Conservation (phyloP, 2,888 invertebrate species). For the Volucella inanis region DNA sequence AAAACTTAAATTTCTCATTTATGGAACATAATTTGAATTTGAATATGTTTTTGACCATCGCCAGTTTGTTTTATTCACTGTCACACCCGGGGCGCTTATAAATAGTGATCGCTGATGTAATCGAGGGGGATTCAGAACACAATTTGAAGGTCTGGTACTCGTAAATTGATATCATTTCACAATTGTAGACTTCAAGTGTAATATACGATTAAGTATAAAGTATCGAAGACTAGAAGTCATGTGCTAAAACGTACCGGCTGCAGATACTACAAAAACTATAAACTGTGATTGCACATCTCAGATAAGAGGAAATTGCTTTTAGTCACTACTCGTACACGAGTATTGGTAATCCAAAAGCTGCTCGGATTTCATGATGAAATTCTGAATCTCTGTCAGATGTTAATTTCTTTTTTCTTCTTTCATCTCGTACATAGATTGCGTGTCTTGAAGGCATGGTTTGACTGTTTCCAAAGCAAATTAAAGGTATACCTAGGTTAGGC, state of each 20-base stretch:
- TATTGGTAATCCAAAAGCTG: neutral
- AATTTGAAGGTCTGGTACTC: neutral
- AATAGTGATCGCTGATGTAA: neutral
- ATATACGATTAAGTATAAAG: neutral
- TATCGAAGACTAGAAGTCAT: conserved; percentile 36
- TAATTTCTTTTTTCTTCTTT: neutral
- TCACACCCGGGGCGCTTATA: neutral
- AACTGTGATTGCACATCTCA: neutral
- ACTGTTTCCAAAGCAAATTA: conserved; percentile 1
- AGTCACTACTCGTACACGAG: neutral
- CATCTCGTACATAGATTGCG: conserved; percentile 4
- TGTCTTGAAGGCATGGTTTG: neutral
- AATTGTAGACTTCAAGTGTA: conserved; percentile 9
- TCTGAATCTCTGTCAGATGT: neutral
- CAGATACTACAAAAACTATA: neutral
- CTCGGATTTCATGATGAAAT: conserved; percentile 16
- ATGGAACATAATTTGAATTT: neutral
- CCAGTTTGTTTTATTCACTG: neutral
- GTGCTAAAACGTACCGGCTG: neutral
- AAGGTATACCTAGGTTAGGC: neutral
- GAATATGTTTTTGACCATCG: neutral
- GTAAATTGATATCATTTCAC: conserved; percentile 15
- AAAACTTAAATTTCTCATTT: neutral
- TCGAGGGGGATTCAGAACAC: neutral
- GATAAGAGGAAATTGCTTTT: conserved; percentile 24